Evolutionary conservation across 2,888 invertebrate genomes (phyloP).

Genomic region (Xestia xanthographa): DNA sequence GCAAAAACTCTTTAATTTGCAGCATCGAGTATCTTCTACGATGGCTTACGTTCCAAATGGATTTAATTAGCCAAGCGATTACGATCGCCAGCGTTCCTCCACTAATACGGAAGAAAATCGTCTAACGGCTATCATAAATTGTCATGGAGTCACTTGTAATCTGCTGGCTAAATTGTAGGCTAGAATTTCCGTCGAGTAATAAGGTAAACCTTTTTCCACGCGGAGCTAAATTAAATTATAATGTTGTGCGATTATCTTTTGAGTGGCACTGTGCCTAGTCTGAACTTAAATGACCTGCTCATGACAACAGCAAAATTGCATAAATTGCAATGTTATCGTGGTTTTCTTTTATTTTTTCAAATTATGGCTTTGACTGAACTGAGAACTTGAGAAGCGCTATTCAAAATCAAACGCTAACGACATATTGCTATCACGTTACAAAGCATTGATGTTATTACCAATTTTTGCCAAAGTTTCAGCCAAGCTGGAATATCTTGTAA

Average conservation of each 20-base stretch:
- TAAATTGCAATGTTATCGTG: constrained; percentile 22
- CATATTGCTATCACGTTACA: neutral
- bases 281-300: constrained; percentile 17
- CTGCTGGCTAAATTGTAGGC: constrained; percentile 48
- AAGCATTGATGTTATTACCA: constrained; percentile 9
- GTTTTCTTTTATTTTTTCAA: constrained; percentile 9
- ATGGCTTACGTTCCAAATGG: constrained; percentile 26
- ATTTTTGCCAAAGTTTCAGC: constrained; percentile 7
- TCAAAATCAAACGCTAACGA: constrained; percentile 1
- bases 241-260: constrained; percentile 40
- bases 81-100: constrained; percentile 25
- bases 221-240: constrained; percentile 52
- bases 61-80: constrained; percentile 51
- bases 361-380: neutral
- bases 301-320: constrained; percentile 19
- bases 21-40: constrained; percentile 31
- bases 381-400: neutral
- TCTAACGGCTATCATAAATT: constrained; percentile 51
- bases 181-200: constrained; percentile 51
- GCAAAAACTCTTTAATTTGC: constrained; percentile 38
- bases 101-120: constrained; percentile 59
- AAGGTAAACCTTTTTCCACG: constrained; percentile 34
- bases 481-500: constrained; percentile 42
- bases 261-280: constrained; percentile 21
- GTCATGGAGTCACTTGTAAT: constrained; percentile 39